phyloP scores from a whole-genome alignment of 2,113 vertebrate species.

The Lophochroa leadbeateri region DNA sequence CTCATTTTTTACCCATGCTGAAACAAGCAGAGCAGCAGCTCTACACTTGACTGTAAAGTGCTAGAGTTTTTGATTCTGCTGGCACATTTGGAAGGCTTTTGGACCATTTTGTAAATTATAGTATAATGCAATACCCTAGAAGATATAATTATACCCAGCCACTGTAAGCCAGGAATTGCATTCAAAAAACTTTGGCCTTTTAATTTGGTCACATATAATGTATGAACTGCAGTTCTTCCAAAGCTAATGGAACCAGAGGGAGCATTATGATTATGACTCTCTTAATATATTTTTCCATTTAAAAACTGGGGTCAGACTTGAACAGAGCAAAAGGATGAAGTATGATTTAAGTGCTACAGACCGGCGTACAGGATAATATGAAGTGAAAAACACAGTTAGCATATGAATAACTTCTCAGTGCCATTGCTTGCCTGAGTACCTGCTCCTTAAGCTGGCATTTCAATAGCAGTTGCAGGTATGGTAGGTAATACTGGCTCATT shows the following conservation, averaged over 20 bases:
- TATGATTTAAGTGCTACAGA: neutral
- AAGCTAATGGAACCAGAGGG: slow-evolving; percentile 36
- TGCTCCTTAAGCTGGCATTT: neutral
- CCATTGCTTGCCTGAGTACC: neutral
- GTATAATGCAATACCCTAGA: slow-evolving; percentile 7
- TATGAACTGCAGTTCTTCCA: neutral
- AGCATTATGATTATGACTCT: slow-evolving; percentile 7
- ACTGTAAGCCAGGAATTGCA: neutral
- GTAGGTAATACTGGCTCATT: neutral
- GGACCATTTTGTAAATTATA: slow-evolving; percentile 32
- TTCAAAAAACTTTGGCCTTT: slow-evolving; percentile 8
- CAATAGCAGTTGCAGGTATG: neutral
- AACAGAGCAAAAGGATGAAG: neutral
- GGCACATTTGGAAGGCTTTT: slow-evolving; percentile 18
- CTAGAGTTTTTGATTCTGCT: slow-evolving; percentile 7
- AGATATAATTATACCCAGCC: slow-evolving; percentile 42
- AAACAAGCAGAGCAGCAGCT: slow-evolving; percentile 14
- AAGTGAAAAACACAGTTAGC: neutral
- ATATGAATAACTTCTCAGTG: neutral
- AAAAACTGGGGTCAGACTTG: slow-evolving; percentile 1
- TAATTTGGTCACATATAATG: slow-evolving; percentile 12
- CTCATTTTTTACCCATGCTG: neutral
- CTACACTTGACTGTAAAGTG: slow-evolving; percentile 8
- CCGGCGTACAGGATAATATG: neutral
- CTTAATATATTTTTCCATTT: slow-evolving; percentile 30